Evolutionary conservation across 2,113 vertebrate species (phyloP).

Genomic region (Xenopus laevis): DNA sequence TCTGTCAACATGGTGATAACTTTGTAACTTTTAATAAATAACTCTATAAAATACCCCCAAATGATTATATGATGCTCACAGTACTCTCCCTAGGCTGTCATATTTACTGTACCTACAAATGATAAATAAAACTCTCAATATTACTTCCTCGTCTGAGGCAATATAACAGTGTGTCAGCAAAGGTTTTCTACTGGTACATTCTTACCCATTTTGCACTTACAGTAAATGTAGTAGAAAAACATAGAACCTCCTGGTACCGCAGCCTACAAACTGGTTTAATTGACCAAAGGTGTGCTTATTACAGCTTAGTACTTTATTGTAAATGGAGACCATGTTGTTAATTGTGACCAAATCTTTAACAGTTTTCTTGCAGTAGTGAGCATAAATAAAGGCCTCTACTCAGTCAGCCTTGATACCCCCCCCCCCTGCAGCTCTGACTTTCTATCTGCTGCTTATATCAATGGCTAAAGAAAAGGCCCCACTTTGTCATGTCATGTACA

Average conservation of each 20-base stretch:
- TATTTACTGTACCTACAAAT: too few species aligned
- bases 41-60: too few species aligned
- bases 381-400: conserved; percentile 11
- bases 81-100: too few species aligned
- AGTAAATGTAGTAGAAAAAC: background rate
- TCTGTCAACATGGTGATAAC: too few species aligned
- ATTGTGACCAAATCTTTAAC: conserved; percentile 17
- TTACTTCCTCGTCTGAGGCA: too few species aligned
- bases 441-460: conserved; percentile 61
- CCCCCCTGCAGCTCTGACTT: conserved; percentile 19
- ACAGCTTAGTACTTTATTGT: background rate
- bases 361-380: background rate
- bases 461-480: conserved; percentile 71
- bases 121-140: too few species aligned
- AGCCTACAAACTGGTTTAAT: background rate
- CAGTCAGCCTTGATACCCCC: conserved; percentile 7
- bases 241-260: background rate
- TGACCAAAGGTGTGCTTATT: background rate
- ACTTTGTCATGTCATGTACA: conserved; percentile 96
- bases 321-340: background rate
- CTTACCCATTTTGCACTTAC: too few species aligned
- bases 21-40: too few species aligned
- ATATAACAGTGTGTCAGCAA: too few species aligned
- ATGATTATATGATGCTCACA: too few species aligned
- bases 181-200: too few species aligned